A percentile compares a stretch with the other conserved stretches of the same genome.
These are phyloP conservation scores for Gari tellinella DNA, from an alignment of 2,888 invertebrate genomes.

Conservation along the genomic window DNA sequence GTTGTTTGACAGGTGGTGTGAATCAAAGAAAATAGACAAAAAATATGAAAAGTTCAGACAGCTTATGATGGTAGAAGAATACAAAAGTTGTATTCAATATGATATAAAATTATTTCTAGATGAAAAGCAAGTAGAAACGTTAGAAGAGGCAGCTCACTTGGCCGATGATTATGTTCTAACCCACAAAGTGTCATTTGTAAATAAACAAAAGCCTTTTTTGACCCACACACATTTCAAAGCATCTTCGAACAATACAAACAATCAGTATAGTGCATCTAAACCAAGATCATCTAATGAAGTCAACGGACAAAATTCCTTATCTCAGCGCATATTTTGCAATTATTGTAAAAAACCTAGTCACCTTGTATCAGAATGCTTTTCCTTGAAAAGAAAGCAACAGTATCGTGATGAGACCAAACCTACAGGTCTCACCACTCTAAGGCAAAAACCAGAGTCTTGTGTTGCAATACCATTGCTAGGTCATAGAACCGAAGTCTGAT, in stretches of 20 bases:
- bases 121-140: constrained; percentile 27
- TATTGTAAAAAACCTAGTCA: constrained; percentile 39
- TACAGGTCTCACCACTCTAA: neutral
- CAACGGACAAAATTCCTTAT: constrained; percentile 20
- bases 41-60: constrained; percentile 33
- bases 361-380: constrained; percentile 29
- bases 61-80: constrained; percentile 35
- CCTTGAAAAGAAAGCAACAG: constrained; percentile 24
- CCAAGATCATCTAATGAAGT: constrained; percentile 8
- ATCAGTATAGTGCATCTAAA: neutral
- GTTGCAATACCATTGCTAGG: constrained; percentile 9
- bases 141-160: constrained; percentile 7
- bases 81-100: constrained; percentile 27
- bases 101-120: constrained; percentile 28
- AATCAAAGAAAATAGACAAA: constrained; percentile 1
- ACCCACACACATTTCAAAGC: neutral
- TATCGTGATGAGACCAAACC: constrained; percentile 6
- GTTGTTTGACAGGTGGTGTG: constrained; percentile 28
- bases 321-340: constrained; percentile 3
- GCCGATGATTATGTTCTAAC: constrained; percentile 39
- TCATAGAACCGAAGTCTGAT: constrained; percentile 2
- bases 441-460: constrained; percentile 19
- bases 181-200: neutral
- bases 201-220: no score
- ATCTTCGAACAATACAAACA: constrained; percentile 1